Conservation (phyloP, 2,888 invertebrate species). For the Tinea trinotella region DNA sequence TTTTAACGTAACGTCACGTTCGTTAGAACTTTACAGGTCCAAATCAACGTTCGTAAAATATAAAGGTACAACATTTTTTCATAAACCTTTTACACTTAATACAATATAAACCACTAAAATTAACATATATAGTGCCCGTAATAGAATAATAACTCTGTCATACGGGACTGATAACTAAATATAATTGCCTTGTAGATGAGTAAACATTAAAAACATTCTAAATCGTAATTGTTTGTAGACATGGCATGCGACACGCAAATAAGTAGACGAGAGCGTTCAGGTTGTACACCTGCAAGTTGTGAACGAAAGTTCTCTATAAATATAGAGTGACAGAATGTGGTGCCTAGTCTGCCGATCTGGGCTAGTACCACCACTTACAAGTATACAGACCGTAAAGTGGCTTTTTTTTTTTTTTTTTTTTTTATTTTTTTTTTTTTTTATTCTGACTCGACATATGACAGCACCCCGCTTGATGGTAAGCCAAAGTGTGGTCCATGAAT, state of each 20-base stretch:
- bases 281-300: neutral
- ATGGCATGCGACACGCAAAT: conserved; percentile 33
- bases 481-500: too few relatives aligned
- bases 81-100: neutral
- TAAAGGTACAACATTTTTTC: neutral
- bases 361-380: too few relatives aligned
- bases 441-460: too few relatives aligned
- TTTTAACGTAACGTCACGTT: conserved; percentile 51
- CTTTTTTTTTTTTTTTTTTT: too few relatives aligned
- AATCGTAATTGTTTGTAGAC: conserved; percentile 52
- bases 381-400: too few relatives aligned
- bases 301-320: too few relatives aligned
- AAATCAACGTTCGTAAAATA: neutral
- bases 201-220: conserved; percentile 50
- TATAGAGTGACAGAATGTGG: too few relatives aligned
- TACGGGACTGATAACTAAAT: conserved; percentile 40
- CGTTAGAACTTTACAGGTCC: conserved; percentile 28
- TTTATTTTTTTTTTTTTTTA: too few relatives aligned
- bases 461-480: too few relatives aligned
- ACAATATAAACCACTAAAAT: conserved; percentile 19
- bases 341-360: too few relatives aligned
- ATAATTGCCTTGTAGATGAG: conserved; percentile 52
- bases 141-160: conserved; percentile 45
- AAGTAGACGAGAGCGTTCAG: neutral
- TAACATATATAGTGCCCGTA: conserved; percentile 36